These are phyloP conservation scores for Macrophya alboannulata DNA, from an alignment of 2,888 invertebrate genomes.

Conservation along the genomic window DNA sequence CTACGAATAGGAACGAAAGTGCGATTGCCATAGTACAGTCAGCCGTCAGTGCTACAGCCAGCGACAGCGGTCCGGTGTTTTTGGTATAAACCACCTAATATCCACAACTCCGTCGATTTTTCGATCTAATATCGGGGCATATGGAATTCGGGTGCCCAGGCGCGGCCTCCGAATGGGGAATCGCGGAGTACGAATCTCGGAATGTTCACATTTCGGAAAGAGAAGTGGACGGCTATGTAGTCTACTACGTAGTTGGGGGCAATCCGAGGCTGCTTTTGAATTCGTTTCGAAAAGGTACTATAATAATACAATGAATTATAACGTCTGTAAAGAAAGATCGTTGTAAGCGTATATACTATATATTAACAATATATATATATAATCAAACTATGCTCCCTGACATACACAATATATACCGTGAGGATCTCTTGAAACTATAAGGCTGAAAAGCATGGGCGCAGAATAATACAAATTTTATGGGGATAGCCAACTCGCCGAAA, in stretches of 20 bases:
- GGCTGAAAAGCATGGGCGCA: too few relatives aligned
- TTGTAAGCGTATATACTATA: neutral
- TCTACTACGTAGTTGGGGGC: conserved; percentile 76
- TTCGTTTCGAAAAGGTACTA: conserved; percentile 39
- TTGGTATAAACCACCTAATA: neutral
- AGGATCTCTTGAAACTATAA: too few relatives aligned
- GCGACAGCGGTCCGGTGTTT: neutral
- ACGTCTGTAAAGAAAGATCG: neutral
- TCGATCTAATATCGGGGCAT: neutral
- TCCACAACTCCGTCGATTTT: neutral
- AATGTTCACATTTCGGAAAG: conserved; percentile 75
- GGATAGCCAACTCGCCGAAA: too few relatives aligned
- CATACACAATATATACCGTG: too few relatives aligned
- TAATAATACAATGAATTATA: too few relatives aligned
- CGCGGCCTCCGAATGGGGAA: conserved; percentile 66
- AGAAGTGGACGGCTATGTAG: conserved; percentile 76
- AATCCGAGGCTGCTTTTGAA: conserved; percentile 59
- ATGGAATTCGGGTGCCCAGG: conserved; percentile 53
- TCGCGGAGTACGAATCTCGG: conserved; percentile 72
- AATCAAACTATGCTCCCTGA: too few relatives aligned
- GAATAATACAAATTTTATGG: too few relatives aligned
- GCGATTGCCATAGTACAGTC: neutral
- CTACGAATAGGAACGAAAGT: too few relatives aligned
- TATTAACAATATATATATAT: too few relatives aligned
- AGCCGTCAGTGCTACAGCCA: neutral